Evolutionary conservation across 2,797 vertebrate genomes (phyloP), one percentile per base, ranked within the genome.

Genomic region (Geotrypetes seraphini): DNA sequence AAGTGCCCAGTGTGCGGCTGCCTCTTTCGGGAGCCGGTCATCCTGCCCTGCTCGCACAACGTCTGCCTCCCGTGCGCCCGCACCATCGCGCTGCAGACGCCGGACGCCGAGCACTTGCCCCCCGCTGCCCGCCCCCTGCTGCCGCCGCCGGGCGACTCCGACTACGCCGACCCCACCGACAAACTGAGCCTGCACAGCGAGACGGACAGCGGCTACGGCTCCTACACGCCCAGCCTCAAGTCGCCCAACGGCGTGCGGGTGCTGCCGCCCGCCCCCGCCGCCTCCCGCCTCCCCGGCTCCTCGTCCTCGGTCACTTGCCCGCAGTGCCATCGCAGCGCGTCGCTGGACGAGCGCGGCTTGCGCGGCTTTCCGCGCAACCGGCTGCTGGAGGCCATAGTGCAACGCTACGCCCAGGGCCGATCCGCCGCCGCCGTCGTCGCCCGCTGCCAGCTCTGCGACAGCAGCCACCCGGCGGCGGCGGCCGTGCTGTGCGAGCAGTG

Each of bases 141-240:
- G 17, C 70, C 73, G 5, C 80, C 86, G 10, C 86, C 89, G 19
- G 81, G 66, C 25, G 78, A 71, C 60, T 78, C 81, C 4, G 84
- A 88, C 66, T 87, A 86, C 42, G 43, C 43, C 5, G 79, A 81
- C 33, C 91, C 94, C 58, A 83, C 88, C 61, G 94, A 97, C 69
- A 95, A 96, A 63, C 89, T 97, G 83, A 97, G 94, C 38, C 66
- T 93, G 68, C 84, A 94, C 75, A 95, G 92, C 57, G 94, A 97
- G 78, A 89, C 93, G 24, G 94, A 97, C 83, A 97, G 93, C 74
- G 94, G 94, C 10, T 97, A 97, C 51, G 94, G 94, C 23, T 97
- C 94, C 35, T 96, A 90, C 83, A 91, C 92, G 1, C 91, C 92
- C 25, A 93, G 91, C 64, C 86, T 92, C 36, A 96, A 93, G 69